Base-by-base conservation (phyloP, 2,888 invertebrate genomes). In the Aporophyla lueneburgensis region DNA sequence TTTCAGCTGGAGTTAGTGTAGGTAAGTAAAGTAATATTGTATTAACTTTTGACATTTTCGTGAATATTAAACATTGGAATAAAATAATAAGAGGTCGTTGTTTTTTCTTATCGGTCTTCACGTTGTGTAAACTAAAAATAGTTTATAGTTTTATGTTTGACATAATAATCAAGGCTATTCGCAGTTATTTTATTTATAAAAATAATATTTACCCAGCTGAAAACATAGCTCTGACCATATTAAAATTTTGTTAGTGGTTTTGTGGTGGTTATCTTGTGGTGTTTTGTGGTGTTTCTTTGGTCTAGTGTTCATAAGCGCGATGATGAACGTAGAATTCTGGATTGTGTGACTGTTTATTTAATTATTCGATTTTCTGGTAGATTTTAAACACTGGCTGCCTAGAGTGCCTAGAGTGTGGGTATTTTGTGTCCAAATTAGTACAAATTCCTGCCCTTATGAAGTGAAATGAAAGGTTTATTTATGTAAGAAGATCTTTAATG, bases 101-200 rank as follows among this genome's bases (percentile, higher is more conserved):
- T 19, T 59, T 12, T 59, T 51, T 10, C 62, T 63, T 16, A 71
- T 68, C 51, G 53, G 51, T 10, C 46, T 5, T 54, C 21, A 24
- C 27, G 46, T 56, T 33, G 27, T 61, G 16, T 59, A 6, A 58
- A n/a, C n/a, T n/a, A 63, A 21, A 69, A 56, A 71, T 71, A 68
- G 62, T 71, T 27, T 33, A 6, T 67, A 56, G n/a, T 56, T 79
- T 56, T 62, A 63, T 68, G 21, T 33, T 33, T 49, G 7, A 68
- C 24, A 12, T 58, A 27, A 24, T 67, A 66, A 46, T 66, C 54
- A 71, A 77, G 71, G 54, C 49, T 71, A 63, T 82, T 76, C 59
- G 59, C 14, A 33, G 27, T 62, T 6, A 58, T 3, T 24, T 16
- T 68, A 73, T 27, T 54, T 65, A 40, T 40, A 74, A n/a, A 3